Percentiles rank a stretch among this genome's conserved stretches.
These are phyloP conservation scores for Ceratosolen solmsi DNA, from an alignment of 1,140 invertebrate genomes.

Conservation along the genomic window DNA sequence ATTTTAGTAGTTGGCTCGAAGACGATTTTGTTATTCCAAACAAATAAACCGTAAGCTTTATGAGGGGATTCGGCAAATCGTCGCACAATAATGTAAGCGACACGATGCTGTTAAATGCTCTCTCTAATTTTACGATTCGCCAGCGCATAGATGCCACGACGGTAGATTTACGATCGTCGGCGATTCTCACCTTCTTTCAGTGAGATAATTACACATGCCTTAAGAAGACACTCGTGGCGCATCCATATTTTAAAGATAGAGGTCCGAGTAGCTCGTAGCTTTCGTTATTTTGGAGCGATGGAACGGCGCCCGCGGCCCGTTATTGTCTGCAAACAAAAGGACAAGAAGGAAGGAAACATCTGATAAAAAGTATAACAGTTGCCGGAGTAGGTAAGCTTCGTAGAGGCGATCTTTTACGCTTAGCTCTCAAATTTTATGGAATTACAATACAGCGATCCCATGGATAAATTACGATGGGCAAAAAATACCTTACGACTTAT, in stretches of 20 bases:
- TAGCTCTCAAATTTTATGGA: constrained; percentile 4
- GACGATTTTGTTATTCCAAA: constrained; percentile 18
- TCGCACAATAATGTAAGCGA: neutral
- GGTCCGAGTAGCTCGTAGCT: neutral
- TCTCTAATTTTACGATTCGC: neutral
- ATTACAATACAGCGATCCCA: neutral
- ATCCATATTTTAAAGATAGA: neutral
- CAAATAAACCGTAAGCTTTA: constrained; percentile 6
- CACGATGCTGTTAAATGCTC: constrained; percentile 5
- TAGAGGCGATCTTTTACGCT: neutral
- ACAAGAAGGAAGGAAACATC: neutral
- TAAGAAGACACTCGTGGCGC: neutral
- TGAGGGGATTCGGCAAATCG: constrained; percentile 10
- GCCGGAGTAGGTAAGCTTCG: neutral
- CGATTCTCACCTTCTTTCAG: constrained; percentile 15
- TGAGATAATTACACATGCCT: neutral
- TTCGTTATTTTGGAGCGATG: neutral
- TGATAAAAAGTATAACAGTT: constrained; percentile 22
- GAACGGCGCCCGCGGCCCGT: neutral
- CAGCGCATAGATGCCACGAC: neutral
- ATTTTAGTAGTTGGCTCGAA: neutral
- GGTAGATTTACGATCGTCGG: constrained; percentile 2
- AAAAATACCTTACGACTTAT: neutral
- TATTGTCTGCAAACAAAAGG: neutral
- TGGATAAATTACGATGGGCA: constrained; percentile 4